Base-by-base conservation (phyloP, 2,888 invertebrate genomes). In the Drosophila conformis region DNA sequence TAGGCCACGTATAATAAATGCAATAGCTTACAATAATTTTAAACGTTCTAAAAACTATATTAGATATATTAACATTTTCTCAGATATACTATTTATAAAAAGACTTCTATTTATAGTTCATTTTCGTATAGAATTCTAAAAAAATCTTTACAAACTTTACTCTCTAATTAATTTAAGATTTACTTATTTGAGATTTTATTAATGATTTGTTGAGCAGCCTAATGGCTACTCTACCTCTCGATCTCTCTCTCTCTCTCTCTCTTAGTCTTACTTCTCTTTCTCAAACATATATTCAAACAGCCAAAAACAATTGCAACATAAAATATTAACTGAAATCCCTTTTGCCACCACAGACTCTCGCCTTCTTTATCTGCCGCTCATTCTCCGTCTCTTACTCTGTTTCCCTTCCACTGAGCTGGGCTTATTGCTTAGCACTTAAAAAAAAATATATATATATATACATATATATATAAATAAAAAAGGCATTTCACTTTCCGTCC, bases 391-490 rank as follows among this genome's bases (percentile, higher is more conserved):
- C 18, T 21, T 21, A 27, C 15, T 15, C 29, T 11, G 27, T 11
- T 29, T 27, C 5, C 2, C 59, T 29, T 33, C 15, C 54, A 36
- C 33, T 60, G 52, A 52, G 36, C 53, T 49, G 29, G 61, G 66
- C 56, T 70, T 54, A 77, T 64, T 70, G 78, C 78, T 69, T 58
- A 66, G 57, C 78, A 69, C 87, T 84, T 78, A 67, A 87, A 84
- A 87, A 84, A 10, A 73, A 69, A 27, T 80, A 71, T 53, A 60
- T 27, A 27, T 27, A 27, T 73, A 71, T 53, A 60, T 11, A 48
- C 5, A 31, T 75, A 83, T 80, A 73, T 35, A 67, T 13, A 64
- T 18, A 51, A 38, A 64, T 13, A 29, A 46, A 72, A 38, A 29
- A 18, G 64, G 60, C 70, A 76, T 87, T 85, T 76, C 72, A 64